These are phyloP conservation scores for Heterotis niloticus DNA, from an alignment of 2,113 vertebrate genomes.

Conservation along the genomic window DNA sequence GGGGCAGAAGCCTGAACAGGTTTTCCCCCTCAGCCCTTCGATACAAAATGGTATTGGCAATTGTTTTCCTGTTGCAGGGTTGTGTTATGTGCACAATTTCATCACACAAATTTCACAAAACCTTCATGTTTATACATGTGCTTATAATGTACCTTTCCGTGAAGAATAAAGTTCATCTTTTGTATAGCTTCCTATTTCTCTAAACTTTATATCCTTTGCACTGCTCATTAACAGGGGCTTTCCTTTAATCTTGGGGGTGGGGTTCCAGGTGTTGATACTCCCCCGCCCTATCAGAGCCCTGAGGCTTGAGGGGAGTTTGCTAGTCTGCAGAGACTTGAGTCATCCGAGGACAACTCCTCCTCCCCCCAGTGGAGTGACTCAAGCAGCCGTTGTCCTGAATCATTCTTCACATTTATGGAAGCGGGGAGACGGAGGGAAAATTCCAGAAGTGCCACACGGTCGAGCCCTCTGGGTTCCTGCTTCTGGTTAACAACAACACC, in stretches of 20 bases:
- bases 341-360: neutral
- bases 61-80: neutral
- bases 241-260: too few species aligned
- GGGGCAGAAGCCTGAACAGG: neutral
- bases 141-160: constrained; percentile 22
- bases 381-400: neutral
- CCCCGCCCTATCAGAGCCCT: too few species aligned
- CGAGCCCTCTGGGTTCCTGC: neutral
- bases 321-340: neutral
- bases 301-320: too few species aligned
- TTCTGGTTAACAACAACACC: neutral
- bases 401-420: neutral
- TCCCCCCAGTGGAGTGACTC: neutral
- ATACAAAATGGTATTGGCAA: neutral
- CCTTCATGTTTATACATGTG: constrained; percentile 17
- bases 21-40: too few species aligned
- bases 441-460: neutral
- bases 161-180: constrained; percentile 24
- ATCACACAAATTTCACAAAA: too few species aligned
- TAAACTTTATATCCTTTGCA: too few species aligned
- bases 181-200: neutral
- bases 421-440: neutral
- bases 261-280: too few species aligned
- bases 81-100: constrained; percentile 17
- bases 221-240: too few species aligned